Percentiles rank a stretch among this genome's conserved stretches.
These are phyloP conservation scores for Diorhabda carinulata DNA, from an alignment of 1,140 invertebrate species.

Conservation along the genomic window DNA sequence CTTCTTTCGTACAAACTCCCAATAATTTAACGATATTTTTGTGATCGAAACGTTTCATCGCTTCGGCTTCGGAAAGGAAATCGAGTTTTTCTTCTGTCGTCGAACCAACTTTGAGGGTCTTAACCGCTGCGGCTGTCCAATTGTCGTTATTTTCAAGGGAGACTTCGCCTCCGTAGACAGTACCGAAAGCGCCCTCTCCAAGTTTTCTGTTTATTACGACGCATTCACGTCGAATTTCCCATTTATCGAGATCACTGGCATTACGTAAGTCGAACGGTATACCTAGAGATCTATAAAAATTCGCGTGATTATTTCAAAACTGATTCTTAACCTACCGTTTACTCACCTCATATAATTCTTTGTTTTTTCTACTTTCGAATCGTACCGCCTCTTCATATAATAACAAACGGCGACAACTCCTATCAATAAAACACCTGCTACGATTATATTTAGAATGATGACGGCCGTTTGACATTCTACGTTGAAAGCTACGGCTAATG, in stretches of 20 bases:
- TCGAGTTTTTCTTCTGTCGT: constrained; percentile 85
- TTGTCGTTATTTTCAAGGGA: constrained; percentile 58
- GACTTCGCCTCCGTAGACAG: constrained; percentile 81
- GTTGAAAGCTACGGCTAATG: constrained; percentile 61
- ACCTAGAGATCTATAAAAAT: constrained; percentile 26
- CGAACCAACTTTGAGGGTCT: constrained; percentile 81
- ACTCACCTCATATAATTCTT: constrained; percentile 71
- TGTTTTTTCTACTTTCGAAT: constrained; percentile 64
- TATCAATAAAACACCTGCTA: constrained; percentile 59
- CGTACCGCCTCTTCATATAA: constrained; percentile 68
- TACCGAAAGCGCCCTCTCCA: constrained; percentile 87
- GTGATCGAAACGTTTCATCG: constrained; percentile 89
- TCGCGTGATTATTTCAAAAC: constrained; percentile 43
- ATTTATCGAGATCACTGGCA: constrained; percentile 64
- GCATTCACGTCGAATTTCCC: constrained; percentile 78
- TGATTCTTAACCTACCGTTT: constrained; percentile 53
- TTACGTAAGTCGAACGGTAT: constrained; percentile 12
- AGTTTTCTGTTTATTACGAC: constrained; percentile 87
- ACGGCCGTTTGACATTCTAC: constrained; percentile 71
- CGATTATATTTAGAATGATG: constrained; percentile 65
- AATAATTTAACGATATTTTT: constrained; percentile 84
- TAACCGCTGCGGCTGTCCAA: constrained; percentile 88
- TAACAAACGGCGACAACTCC: constrained; percentile 60
- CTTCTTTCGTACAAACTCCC: constrained; percentile 78
- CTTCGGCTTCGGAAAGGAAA: constrained; percentile 87